Percentiles rank a stretch among this genome's conserved stretches.
These are phyloP conservation scores for Falco naumanni DNA, from an alignment of 2,797 vertebrate genomes.

Conservation along the genomic window DNA sequence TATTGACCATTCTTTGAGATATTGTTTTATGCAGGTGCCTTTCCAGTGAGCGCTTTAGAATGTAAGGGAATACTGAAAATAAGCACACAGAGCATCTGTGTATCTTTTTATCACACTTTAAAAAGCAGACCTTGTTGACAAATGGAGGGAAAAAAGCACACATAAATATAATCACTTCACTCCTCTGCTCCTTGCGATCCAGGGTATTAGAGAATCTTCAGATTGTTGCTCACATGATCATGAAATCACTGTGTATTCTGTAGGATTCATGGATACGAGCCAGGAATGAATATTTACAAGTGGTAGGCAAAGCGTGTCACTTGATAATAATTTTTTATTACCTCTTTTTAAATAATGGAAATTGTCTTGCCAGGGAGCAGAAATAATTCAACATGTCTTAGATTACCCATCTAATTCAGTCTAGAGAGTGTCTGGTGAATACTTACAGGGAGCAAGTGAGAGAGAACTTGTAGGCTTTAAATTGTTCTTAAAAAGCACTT, in stretches of 20 bases:
- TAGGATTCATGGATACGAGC: background rate
- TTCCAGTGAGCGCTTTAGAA: slow-evolving; percentile 70
- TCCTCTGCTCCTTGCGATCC: background rate
- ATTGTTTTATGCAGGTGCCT: slow-evolving; percentile 76
- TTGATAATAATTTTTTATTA: slow-evolving; percentile 9
- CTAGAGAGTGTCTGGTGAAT: background rate
- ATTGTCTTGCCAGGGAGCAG: background rate
- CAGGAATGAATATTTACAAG: slow-evolving; percentile 60
- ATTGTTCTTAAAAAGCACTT: background rate
- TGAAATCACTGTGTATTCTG: slow-evolving; percentile 46
- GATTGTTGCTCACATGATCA: slow-evolving; percentile 42
- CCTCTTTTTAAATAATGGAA: slow-evolving; percentile 27
- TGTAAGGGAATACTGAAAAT: slow-evolving; percentile 69
- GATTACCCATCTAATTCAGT: background rate
- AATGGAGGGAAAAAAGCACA: background rate
- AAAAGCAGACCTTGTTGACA: slow-evolving; percentile 51
- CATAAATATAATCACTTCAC: slow-evolving; percentile 34
- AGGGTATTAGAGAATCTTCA: slow-evolving; percentile 45
- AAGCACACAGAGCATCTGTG: slow-evolving; percentile 45
- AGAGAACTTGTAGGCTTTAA: background rate
- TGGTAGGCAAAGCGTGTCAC: background rate
- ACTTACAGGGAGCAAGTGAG: background rate
- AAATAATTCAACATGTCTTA: background rate
- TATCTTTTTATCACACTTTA: slow-evolving; percentile 53
- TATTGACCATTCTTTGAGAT: slow-evolving; percentile 79